Evolutionary conservation across 92 coral and sea anemone genomes (phyloP), one percentile per base, ranked within the genome.

Genomic region (Palythoa caribaeorum): DNA sequence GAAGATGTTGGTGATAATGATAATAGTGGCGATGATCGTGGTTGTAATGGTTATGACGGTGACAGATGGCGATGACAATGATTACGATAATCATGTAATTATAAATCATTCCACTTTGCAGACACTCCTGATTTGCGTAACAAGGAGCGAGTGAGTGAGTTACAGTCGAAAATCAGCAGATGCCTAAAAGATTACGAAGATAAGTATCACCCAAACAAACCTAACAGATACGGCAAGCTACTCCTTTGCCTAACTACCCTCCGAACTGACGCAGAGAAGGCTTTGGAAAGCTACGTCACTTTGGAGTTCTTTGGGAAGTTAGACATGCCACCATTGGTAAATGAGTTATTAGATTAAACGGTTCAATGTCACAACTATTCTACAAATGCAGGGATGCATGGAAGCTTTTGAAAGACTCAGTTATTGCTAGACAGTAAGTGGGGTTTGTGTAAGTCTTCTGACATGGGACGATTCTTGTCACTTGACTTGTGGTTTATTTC

Each of bases 321-420:
- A 57, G 98, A 97, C 84, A 93, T 97, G 95, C 99, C 99, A 13
- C 99, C 99, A 9, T 78, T 97, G 74, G 99, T 97, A 28, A 94
- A 94, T 5, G 99, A 97, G 81, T 94, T 97, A 17, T 83, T 95
- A 53, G 94, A 93, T 92, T 93, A 90, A 72, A 79, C 38, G 12
- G 52, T 38, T 79, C 73, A 20, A 1, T 11, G 21, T 53, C 19
- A 47, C 78, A 15, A 16, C 10, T 38, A 2, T 39, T n/a, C 17
- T 28, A 14, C 39, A 63, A 81, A n/a, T 78, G 6, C 21, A 13
- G 11, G 60, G 57, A 48, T 53, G 10, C 9, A 69, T 81, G 63
- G 38, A 47, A 35, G 62, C 86, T 81, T 81, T 19, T 36, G 47
- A 35, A 21, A 60, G 48, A 63, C 50, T 13, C 48, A 21, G 21